These are phyloP conservation scores for Ptychadena robeensis DNA, from an alignment of 2,797 vertebrate species.

Conservation along the genomic window DNA sequence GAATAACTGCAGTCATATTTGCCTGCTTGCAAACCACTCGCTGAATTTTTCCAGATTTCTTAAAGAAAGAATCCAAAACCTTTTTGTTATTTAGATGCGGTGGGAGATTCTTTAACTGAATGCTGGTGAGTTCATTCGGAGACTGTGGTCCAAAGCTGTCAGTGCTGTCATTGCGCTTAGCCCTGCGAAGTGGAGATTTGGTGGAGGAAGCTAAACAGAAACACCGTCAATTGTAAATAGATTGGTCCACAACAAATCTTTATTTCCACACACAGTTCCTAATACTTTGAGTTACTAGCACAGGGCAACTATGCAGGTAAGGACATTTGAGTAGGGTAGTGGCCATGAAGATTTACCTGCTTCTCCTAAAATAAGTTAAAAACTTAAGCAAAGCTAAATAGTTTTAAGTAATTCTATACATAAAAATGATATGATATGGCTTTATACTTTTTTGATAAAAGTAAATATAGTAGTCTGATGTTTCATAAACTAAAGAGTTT, in stretches of 20 bases:
- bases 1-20: slow-evolving; percentile 81
- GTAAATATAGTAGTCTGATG: too few relatives aligned
- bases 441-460: too few relatives aligned
- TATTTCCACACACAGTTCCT: too few relatives aligned
- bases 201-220: slow-evolving; percentile 62
- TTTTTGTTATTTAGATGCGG: slow-evolving; percentile 79
- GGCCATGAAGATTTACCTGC: too few relatives aligned
- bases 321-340: too few relatives aligned
- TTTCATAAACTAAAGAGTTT: too few relatives aligned
- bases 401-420: too few relatives aligned
- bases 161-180: slow-evolving; percentile 73
- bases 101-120: slow-evolving; percentile 87
- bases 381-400: too few relatives aligned
- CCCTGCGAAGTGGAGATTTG: slow-evolving; percentile 63
- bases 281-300: too few relatives aligned
- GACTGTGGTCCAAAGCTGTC: slow-evolving; percentile 75
- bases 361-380: too few relatives aligned
- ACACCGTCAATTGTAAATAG: background rate
- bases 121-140: slow-evolving; percentile 73
- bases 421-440: too few relatives aligned
- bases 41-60: slow-evolving; percentile 81
- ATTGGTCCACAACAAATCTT: background rate
- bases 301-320: too few relatives aligned
- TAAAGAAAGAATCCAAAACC: slow-evolving; percentile 82
- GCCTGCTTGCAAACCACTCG: slow-evolving; percentile 77